Conservation (phyloP, 2,888 invertebrate genomes). For the Melieria omissa region DNA sequence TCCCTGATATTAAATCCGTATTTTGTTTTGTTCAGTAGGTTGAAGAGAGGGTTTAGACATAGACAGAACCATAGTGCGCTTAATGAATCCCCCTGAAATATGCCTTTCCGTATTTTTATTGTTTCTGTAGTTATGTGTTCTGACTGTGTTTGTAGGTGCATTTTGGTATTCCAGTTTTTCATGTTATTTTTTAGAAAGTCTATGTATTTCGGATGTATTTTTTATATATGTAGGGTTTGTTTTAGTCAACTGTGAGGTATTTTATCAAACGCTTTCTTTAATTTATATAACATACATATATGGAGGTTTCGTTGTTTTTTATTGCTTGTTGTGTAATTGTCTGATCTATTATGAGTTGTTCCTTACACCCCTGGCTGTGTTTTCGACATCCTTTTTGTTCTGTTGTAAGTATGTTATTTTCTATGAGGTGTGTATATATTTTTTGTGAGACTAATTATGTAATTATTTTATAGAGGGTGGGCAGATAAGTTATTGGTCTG, state of each 20-base stretch:
- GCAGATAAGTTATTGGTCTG: not conserved
- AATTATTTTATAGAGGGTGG: not conserved
- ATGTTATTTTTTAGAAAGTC: not conserved
- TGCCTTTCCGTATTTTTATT: not conserved
- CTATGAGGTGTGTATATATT: not conserved
- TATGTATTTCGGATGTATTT: not conserved
- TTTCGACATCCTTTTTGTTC: not conserved
- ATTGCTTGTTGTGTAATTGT: not conserved
- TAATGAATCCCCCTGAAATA: not conserved
- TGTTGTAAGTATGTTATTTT: not conserved
- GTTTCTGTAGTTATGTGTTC: not conserved
- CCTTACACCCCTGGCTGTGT: not conserved
- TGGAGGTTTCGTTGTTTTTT: not conserved
- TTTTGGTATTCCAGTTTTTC: not conserved
- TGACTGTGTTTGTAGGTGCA: not conserved
- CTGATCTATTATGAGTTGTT: not conserved
- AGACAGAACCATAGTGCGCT: not conserved
- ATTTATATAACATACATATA: not conserved
- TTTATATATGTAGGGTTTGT: not conserved
- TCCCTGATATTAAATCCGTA: not conserved
- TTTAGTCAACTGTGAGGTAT: not conserved
- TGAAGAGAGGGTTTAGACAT: not conserved
- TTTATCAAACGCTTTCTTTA: not conserved
- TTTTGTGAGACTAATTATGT: not conserved
- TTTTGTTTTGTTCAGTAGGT: too few relatives aligned